Conservation (phyloP, 1,140 invertebrate genomes). For the Ladona fulva region DNA sequence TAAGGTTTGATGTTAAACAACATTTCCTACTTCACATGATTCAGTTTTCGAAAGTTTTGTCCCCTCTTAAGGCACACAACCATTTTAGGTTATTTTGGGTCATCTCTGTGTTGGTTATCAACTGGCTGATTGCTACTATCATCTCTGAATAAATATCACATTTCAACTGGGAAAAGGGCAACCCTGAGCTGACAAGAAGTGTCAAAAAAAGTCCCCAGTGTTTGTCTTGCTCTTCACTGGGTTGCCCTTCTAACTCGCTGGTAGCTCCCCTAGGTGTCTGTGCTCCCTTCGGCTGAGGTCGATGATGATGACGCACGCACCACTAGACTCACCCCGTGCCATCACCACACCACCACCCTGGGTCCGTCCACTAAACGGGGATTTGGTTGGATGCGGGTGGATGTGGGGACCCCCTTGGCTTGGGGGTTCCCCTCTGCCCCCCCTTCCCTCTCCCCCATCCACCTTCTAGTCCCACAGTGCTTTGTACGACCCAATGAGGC, state of each 20-base stretch:
- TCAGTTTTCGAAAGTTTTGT: too few species aligned
- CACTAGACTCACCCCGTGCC: neutral
- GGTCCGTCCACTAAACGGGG: conserved; percentile 37
- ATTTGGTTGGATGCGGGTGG: conserved; percentile 43
- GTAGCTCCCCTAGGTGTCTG: neutral
- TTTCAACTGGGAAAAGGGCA: too few species aligned
- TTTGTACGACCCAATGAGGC: conserved; percentile 98
- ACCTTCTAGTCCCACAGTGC: conserved; percentile 91
- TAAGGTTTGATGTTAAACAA: too few species aligned
- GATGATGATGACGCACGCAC: neutral
- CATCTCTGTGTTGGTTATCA: too few species aligned
- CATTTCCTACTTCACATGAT: too few species aligned
- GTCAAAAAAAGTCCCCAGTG: too few species aligned
- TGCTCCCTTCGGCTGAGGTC: neutral
- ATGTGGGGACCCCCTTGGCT: conserved; percentile 24
- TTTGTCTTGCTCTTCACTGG: neutral
- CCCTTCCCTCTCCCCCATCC: conserved; percentile 12
- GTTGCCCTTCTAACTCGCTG: neutral
- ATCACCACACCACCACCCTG: conserved; percentile 11
- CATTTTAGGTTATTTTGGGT: too few species aligned
- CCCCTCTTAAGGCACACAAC: too few species aligned
- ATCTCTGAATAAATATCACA: too few species aligned
- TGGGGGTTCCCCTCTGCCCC: conserved; percentile 9
- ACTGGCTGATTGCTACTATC: too few species aligned
- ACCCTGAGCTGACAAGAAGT: too few species aligned